Evolutionary conservation across 1,140 invertebrate species (phyloP).

Genomic region (Euglossa dilemma): DNA sequence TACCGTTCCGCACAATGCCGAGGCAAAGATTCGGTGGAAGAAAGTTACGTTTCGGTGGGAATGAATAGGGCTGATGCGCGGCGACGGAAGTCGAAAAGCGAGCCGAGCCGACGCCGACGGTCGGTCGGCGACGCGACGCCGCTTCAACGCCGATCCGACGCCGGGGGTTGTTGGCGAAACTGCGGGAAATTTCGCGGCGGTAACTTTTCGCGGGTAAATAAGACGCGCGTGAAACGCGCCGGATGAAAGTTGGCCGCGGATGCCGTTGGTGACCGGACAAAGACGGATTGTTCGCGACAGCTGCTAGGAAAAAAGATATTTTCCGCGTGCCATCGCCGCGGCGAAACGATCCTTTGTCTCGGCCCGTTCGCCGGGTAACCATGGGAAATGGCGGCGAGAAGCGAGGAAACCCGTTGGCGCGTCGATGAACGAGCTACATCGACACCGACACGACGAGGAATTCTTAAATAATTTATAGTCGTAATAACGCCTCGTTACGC

Average conservation of each 20-base stretch:
- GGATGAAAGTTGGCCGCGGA: background rate
- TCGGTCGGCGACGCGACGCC: background rate
- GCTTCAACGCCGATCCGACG: background rate
- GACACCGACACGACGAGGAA: background rate
- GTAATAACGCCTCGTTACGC: background rate
- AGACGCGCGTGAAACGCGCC: background rate
- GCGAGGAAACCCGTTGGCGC: background rate
- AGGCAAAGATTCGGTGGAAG: conserved; percentile 26
- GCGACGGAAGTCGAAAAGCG: background rate
- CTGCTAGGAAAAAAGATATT: background rate
- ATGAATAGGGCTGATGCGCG: conserved; percentile 28
- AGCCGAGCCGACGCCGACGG: background rate
- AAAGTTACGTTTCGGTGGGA: conserved; percentile 29
- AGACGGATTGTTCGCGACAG: background rate
- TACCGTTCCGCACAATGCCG: conserved; percentile 4
- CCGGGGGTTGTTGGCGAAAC: background rate
- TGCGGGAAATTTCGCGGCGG: conserved; percentile 10
- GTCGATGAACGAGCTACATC: too few species aligned
- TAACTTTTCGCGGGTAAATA: conserved; percentile 21
- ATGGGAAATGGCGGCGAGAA: background rate
- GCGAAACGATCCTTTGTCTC: background rate
- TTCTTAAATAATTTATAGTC: background rate
- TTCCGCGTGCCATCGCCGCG: background rate
- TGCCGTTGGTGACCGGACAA: background rate
- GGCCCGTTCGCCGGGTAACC: background rate